Evolutionary conservation across 2,888 invertebrate genomes (phyloP).

Genomic region (Parapristionchus giblindavisi): DNA sequence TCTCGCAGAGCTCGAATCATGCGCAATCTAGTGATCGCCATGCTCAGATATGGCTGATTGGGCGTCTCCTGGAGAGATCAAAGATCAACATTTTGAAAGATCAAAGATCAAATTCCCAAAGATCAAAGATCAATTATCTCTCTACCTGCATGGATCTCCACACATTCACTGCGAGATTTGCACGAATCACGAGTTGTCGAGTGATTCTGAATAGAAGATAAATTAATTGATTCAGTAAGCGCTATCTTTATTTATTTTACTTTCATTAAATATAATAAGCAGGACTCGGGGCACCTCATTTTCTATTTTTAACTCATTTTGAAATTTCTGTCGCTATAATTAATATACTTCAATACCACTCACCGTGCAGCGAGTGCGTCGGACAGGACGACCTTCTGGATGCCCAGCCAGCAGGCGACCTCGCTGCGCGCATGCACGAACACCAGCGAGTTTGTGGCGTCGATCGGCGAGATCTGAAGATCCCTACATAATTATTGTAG

Average conservation of each 20-base stretch:
- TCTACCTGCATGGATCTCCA: constrained; percentile 40
- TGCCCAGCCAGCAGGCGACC: constrained; percentile 50
- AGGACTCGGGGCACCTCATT: too few relatives aligned
- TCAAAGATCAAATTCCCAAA: not conserved
- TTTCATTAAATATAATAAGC: not conserved
- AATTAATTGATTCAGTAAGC: too few relatives aligned
- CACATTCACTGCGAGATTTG: constrained; percentile 52
- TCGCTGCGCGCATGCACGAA: constrained; percentile 51
- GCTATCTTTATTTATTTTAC: too few relatives aligned
- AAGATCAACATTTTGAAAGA: too few relatives aligned
- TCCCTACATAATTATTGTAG: not conserved
- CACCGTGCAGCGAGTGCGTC: constrained; percentile 35
- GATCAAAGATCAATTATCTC: not conserved
- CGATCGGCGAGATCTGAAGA: constrained; percentile 51
- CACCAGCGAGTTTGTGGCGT: constrained; percentile 43
- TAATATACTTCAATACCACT: not conserved
- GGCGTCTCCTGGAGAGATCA: constrained; percentile 20
- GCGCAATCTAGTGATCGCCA: constrained; percentile 48
- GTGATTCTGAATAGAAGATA: constrained; percentile 23
- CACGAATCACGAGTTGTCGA: constrained; percentile 50
- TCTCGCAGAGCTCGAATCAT: constrained; percentile 43
- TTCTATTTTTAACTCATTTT: too few relatives aligned
- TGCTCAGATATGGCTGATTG: constrained; percentile 45
- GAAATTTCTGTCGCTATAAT: not conserved
- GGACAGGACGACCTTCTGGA: constrained; percentile 43